Evolutionary conservation across 1,140 invertebrate genomes (phyloP), one percentile per base, ranked within the genome.

Genomic region (Halyomorpha halys): DNA sequence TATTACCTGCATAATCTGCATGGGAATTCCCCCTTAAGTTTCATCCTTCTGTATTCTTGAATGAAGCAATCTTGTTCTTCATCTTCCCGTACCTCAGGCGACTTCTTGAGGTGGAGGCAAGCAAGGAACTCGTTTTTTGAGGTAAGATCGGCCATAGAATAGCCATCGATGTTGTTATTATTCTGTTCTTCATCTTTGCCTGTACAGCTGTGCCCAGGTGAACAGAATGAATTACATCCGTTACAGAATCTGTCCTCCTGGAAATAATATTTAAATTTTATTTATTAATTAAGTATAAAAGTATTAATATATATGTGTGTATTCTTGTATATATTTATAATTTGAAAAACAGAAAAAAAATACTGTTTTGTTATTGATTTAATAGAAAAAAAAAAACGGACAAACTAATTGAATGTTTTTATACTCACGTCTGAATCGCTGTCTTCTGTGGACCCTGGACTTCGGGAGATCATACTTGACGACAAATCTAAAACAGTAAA

Each of bases 11-110:
- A 96, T 8, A 94, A 77, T 65, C 90, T 81, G 72, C 92, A 96
- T 1, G 91, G 89, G 70, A 94, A 94, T 72, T 92, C 88, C 0
- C 90, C 88, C 54, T 88, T 83, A 19, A 90, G 14, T 71, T 92
- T 92, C 90, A 91, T 91, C 63, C 85, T 83, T 1, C 89, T 78
- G 63, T 90, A 89, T 69, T 90, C 86, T 1, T 83, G 82, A 1
- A 86, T 85, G 68, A 90, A 90, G 23, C 82, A 81, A 68, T 91
- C 88, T 72, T 90, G 88, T 1, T 83, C 81, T 72, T 90, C 89
- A 72, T 90, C 87, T 59, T 62, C 64, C 23, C 53, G 4, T 19
- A 16, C 15, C 53, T 56, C 53, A 5, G 53, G 53, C 2, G 53
- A 56, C 15, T 25, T 56, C 21, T 56, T 56, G 6, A 56, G 53